Evolutionary conservation across 2,797 vertebrate genomes (phyloP), one percentile per base, ranked within the genome.

Genomic region (Threskiornis aethiopicus): DNA sequence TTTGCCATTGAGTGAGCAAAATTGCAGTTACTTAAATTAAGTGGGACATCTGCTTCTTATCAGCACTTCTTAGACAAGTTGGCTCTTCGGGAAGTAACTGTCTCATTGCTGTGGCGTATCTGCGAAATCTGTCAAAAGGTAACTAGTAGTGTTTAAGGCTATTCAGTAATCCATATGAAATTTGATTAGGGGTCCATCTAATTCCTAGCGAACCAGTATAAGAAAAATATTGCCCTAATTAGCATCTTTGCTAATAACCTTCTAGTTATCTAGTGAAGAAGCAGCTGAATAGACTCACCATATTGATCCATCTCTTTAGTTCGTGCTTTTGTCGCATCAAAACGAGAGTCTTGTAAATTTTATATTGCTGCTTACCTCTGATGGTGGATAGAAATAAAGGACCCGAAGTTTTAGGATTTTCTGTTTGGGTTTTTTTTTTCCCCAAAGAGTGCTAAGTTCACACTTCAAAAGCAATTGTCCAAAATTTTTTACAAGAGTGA

Each of bases 21-120:
- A 71, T 83, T 85, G 69, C 39, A 80, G 26, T 92, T 90, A 65
- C 10, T 71, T 92, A 84, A 91, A 51, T 83, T 88, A 91, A 83
- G 73, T 82, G 89, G 67, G 82, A 91, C 87, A 93, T 89, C 84
- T 95, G 82, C 87, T 89, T 87, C 90, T 90, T 93, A 93, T 66
- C 90, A 93, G 52, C 76, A 82, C 75, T 84, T 75, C 47, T 91
- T 83, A 92, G 79, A 90, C 73, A 87, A 83, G 82, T 78, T 90
- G 79, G 65, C 72, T 88, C 64, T 93, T 89, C 4, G 0, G 71
- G 79, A 88, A 76, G 42, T 91, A 72, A 41, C 81, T 92, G 62
- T 92, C 78, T 95, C 87, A 67, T 87, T 96, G 73, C 77, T 93
- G 67, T 92, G 87, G 57, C 55, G 61, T 88, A 54, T 91, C 82